These are phyloP conservation scores for Oenanthe melanoleuca DNA, from an alignment of 2,113 vertebrate species.

Conservation along the genomic window DNA sequence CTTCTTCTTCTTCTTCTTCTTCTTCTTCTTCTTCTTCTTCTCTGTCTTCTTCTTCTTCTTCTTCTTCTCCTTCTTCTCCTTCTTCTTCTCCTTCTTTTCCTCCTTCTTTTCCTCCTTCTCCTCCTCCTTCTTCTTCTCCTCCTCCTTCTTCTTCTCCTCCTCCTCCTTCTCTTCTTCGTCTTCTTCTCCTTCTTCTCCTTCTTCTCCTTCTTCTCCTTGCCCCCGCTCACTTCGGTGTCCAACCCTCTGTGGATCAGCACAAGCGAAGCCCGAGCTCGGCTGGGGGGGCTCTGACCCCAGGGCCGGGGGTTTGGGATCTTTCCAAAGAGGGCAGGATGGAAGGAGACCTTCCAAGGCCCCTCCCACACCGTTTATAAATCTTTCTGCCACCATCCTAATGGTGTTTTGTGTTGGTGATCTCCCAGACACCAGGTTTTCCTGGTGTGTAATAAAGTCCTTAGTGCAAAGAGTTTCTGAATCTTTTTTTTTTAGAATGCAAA, in stretches of 20 bases:
- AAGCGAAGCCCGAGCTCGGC: rapidly evolving
- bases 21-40: no score
- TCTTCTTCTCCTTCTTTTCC: no score
- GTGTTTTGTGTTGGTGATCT: not conserved
- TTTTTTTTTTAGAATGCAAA: not conserved
- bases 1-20: no score
- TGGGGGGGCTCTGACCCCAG: not conserved
- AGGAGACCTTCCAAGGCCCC: not conserved
- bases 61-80: no score
- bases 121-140: no score
- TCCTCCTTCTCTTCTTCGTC: no score
- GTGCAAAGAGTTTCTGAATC: not conserved
- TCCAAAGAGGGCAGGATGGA: rapidly evolving
- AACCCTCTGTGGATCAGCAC: rapidly evolving
- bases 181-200: no score
- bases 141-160: no score
- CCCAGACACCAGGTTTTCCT: not conserved
- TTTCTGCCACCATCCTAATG: not conserved
- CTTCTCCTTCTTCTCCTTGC: no score
- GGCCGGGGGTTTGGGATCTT: rapidly evolving
- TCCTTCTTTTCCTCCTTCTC: no score
- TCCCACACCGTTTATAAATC: not conserved
- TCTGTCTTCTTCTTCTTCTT: no score
- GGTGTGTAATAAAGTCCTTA: not conserved
- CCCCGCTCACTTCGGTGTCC: not conserved